Conservation (phyloP, 2,797 vertebrate species). For the Pseudochaenichthys georgianus region DNA sequence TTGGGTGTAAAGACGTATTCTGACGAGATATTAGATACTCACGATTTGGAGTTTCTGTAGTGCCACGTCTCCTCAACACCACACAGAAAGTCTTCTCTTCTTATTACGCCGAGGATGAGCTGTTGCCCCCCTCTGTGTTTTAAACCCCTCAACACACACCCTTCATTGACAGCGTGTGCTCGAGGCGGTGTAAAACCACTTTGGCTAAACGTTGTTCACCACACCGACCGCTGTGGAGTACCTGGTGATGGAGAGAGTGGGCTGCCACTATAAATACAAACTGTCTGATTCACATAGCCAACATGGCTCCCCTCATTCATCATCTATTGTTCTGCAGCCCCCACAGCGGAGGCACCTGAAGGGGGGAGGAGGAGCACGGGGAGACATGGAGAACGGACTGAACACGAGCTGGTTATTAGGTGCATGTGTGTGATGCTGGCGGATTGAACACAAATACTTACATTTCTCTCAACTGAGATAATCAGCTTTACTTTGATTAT, state of each 20-base stretch:
- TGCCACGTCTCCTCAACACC: neutral
- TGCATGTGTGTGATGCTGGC: neutral
- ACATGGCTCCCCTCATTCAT: constrained; percentile 61
- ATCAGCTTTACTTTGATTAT: constrained; percentile 24
- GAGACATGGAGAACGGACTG: constrained; percentile 15
- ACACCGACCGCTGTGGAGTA: constrained; percentile 18
- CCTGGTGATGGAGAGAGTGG: constrained; percentile 50
- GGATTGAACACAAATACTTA: neutral
- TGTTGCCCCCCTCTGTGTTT: constrained; percentile 5
- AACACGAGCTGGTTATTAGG: neutral
- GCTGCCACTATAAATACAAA: constrained; percentile 57
- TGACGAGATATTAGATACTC: too few relatives aligned
- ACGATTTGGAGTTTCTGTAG: too few relatives aligned
- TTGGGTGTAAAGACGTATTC: too few relatives aligned
- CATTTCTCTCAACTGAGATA: neutral
- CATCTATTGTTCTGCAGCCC: constrained; percentile 66
- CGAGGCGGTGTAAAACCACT: constrained; percentile 26
- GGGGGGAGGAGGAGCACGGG: constrained; percentile 44
- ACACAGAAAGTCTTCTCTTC: neutral
- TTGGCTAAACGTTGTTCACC: constrained; percentile 29
- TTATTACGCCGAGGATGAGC: neutral
- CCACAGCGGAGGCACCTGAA: constrained; percentile 46
- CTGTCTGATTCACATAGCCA: constrained; percentile 55
- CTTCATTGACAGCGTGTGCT: constrained; percentile 19
- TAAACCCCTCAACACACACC: constrained; percentile 4